These are phyloP conservation scores for Enteromius radiatus DNA, from an alignment of 2,797 vertebrate genomes.

Conservation along the genomic window DNA sequence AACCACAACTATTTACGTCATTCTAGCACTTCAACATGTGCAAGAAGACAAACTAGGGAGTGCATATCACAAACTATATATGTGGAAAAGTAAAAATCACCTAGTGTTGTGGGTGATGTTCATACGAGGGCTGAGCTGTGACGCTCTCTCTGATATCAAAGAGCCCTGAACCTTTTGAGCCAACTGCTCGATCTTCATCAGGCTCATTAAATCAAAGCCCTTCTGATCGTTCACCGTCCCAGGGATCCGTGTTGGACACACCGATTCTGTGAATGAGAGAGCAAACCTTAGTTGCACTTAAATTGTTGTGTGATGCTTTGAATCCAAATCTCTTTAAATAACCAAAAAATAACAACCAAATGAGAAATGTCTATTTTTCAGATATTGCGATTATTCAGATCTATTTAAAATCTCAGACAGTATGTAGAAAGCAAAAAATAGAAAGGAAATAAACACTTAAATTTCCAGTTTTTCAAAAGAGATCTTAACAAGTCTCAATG, in stretches of 20 bases:
- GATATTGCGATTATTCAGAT: background rate
- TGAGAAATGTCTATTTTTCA: background rate
- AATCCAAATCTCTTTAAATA: background rate
- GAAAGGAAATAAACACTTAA: background rate
- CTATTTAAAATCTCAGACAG: background rate
- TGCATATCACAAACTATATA: background rate
- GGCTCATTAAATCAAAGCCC: conserved; percentile 86
- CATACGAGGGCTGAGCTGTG: conserved; percentile 78
- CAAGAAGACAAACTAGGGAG: background rate
- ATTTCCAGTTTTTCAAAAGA: background rate
- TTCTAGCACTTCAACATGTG: background rate
- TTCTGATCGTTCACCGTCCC: conserved; percentile 84
- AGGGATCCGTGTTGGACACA: conserved; percentile 85
- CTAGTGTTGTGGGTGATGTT: conserved; percentile 84
- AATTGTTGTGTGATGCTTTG: background rate
- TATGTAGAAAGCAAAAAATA: background rate
- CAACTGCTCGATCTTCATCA: conserved; percentile 80
- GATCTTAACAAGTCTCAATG: background rate
- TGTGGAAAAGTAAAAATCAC: conserved; percentile 59
- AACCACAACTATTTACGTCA: background rate
- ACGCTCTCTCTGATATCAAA: conserved; percentile 79
- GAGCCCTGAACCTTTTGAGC: conserved; percentile 83
- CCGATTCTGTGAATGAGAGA: conserved; percentile 77
- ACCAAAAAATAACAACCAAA: background rate
- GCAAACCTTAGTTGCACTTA: background rate